Percentiles rank a stretch among this genome's conserved stretches.
phyloP scores from a whole-genome alignment of 1,140 invertebrate genomes.

The Gonatopus flavifemur region DNA sequence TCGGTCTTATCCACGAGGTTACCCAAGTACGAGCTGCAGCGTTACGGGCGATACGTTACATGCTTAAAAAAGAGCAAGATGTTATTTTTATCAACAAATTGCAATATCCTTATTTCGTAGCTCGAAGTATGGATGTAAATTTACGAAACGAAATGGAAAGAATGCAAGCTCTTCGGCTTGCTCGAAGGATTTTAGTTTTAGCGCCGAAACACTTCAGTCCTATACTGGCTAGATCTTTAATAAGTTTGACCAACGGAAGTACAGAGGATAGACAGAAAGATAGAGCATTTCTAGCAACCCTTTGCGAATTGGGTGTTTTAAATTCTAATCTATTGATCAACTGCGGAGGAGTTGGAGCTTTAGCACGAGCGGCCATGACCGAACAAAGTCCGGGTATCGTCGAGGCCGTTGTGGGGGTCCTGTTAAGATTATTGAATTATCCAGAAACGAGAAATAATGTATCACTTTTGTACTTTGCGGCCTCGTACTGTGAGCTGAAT shows the following conservation, averaged over 20 bases:
- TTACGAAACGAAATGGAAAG: conserved; percentile 85
- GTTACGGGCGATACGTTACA: conserved; percentile 81
- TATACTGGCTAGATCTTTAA: conserved; percentile 70
- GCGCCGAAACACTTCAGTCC: conserved; percentile 68
- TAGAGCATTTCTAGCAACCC: conserved; percentile 77
- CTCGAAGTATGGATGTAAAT: conserved; percentile 80
- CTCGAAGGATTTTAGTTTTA: conserved; percentile 70
- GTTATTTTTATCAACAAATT: conserved; percentile 76
- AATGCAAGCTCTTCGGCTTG: conserved; percentile 84
- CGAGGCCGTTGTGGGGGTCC: conserved; percentile 82
- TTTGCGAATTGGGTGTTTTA: conserved; percentile 85
- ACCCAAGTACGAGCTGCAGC: conserved; percentile 87
- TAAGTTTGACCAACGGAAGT: conserved; percentile 80
- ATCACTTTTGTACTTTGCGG: conserved; percentile 80
- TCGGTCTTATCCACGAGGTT: conserved; percentile 80
- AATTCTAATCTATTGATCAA: conserved; percentile 80
- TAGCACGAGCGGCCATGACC: conserved; percentile 79
- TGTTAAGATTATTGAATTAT: conserved; percentile 86
- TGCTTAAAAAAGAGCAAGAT: conserved; percentile 76
- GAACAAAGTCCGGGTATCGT: conserved; percentile 77
- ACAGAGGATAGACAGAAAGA: conserved; percentile 78
- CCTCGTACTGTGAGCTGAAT: conserved; percentile 91
- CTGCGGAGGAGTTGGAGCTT: conserved; percentile 80
- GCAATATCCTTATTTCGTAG: conserved; percentile 79
- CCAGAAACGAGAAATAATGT: conserved; percentile 79